phyloP scores from a whole-genome alignment of 2,888 invertebrate species.

The Himalopsyche kuldschensis region DNA sequence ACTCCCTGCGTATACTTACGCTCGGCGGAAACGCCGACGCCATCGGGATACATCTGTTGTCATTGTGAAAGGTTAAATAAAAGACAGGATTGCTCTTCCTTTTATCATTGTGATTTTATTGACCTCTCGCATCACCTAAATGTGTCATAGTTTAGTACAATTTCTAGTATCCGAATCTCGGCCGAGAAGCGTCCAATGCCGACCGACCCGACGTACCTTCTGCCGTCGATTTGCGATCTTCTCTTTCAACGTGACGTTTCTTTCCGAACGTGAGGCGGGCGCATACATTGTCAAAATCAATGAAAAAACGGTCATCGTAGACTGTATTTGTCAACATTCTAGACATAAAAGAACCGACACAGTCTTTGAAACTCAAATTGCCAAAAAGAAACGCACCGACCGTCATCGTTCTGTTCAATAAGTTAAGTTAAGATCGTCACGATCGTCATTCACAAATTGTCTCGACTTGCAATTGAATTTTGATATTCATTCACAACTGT shows the following conservation, averaged over 20 bases:
- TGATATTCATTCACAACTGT: too few relatives aligned
- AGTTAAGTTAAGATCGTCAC: too few relatives aligned
- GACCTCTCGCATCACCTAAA: slow-evolving; percentile 6
- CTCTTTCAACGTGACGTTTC: not conserved
- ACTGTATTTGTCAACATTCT: slow-evolving; percentile 64
- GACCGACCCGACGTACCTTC: not conserved
- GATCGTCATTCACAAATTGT: too few relatives aligned
- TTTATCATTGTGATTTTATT: slow-evolving; percentile 27
- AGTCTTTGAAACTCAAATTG: slow-evolving; percentile 53
- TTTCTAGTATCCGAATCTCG: not conserved
- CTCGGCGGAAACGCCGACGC: not conserved
- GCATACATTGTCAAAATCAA: not conserved
- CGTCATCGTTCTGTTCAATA: too few relatives aligned
- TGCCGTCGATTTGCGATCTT: not conserved
- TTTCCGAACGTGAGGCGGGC: not conserved
- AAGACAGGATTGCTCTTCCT: slow-evolving; percentile 15
- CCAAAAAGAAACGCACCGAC: not conserved
- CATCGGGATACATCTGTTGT: not conserved
- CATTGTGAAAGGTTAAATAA: slow-evolving; percentile 14
- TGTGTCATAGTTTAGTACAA: not conserved
- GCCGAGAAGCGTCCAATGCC: too few relatives aligned
- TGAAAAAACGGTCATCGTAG: slow-evolving; percentile 38
- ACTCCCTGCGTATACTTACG: not conserved
- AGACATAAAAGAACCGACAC: slow-evolving; percentile 68
- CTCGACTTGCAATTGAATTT: too few relatives aligned